These are phyloP conservation scores for Neosilurus hyrtlii DNA, from an alignment of 2,797 vertebrate species.

Conservation along the genomic window DNA sequence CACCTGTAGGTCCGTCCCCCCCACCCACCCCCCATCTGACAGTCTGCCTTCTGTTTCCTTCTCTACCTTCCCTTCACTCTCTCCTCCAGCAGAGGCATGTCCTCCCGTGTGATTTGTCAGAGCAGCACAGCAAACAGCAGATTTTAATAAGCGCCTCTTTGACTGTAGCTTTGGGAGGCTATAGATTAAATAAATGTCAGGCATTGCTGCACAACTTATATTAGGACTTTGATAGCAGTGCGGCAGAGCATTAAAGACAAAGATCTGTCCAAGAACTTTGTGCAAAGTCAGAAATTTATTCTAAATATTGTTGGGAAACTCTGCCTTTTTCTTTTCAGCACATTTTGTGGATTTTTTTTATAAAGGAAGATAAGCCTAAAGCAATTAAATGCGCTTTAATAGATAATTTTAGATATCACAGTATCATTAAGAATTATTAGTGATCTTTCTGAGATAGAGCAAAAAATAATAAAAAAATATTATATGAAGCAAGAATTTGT, in stretches of 20 bases:
- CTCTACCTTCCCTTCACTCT: neutral
- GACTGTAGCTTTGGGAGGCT: constrained; percentile 54
- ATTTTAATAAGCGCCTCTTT: constrained; percentile 64
- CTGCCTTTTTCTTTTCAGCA: constrained; percentile 54
- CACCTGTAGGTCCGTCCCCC: constrained; percentile 38
- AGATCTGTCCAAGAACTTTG: constrained; percentile 61
- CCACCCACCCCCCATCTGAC: constrained; percentile 41
- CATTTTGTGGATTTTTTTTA: constrained; percentile 58
- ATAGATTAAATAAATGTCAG: constrained; percentile 62
- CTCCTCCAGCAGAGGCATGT: constrained; percentile 39
- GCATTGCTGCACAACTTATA: constrained; percentile 50
- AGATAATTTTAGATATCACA: neutral
- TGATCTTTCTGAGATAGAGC: neutral
- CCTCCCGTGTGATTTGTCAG: constrained; percentile 58
- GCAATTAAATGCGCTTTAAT: neutral
- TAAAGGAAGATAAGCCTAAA: constrained; percentile 51
- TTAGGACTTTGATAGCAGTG: constrained; percentile 59
- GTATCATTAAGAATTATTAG: neutral
- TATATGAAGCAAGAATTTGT: neutral
- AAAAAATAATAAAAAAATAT: neutral
- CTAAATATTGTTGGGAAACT: constrained; percentile 2
- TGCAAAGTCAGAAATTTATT: constrained; percentile 36
- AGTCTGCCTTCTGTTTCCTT: constrained; percentile 39
- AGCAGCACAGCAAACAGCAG: constrained; percentile 50
- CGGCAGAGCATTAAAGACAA: constrained; percentile 54